Evolutionary conservation across 2,797 vertebrate genomes (phyloP).

Genomic region (Platalea minor): DNA sequence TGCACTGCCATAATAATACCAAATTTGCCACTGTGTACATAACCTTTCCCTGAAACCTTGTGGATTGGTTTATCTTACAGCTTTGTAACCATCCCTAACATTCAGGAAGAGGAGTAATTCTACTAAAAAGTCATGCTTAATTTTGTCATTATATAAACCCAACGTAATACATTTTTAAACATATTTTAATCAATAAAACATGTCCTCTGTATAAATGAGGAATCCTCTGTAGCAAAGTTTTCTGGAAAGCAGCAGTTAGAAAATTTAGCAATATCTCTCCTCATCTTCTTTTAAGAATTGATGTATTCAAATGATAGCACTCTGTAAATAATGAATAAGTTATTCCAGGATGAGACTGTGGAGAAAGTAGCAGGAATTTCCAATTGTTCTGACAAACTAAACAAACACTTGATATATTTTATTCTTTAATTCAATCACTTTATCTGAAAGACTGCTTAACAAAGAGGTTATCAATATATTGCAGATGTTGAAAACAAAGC

Average conservation of each 20-base stretch:
- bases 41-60: not conserved
- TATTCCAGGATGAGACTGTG: not conserved
- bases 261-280: not conserved
- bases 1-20: not conserved
- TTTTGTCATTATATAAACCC: slow-evolving; percentile 2
- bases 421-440: not conserved
- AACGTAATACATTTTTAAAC: not conserved
- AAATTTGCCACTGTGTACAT: not conserved
- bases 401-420: not conserved
- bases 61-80: not conserved
- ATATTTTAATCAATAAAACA: slow-evolving; percentile 20
- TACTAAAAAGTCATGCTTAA: not conserved
- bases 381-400: not conserved
- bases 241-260: not conserved
- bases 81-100: not conserved
- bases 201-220: not conserved
- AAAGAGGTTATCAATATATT: not conserved
- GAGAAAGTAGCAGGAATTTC: not conserved
- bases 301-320: not conserved
- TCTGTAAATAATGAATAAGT: not conserved
- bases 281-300: not conserved
- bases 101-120: not conserved
- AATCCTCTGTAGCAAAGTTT: not conserved
- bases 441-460: not conserved
- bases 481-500: not conserved